Evolutionary conservation across 2,113 vertebrate genomes (phyloP).

Genomic region (Glaucidium brasilianum): DNA sequence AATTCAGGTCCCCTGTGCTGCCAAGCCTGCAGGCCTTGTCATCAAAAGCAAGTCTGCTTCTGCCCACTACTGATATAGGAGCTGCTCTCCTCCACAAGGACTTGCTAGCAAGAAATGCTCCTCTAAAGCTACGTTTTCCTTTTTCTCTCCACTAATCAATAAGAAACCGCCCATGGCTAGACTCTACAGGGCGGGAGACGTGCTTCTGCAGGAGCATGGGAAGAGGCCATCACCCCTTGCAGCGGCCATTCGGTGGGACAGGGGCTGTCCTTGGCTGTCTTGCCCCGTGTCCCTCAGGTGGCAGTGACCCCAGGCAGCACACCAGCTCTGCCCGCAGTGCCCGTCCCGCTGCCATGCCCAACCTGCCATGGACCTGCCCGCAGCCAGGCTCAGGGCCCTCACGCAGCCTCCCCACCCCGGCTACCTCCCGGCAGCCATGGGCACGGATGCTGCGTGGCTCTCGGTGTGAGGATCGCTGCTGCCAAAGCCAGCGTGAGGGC

Average conservation of each 20-base stretch:
- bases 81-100: neutral
- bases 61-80: neutral
- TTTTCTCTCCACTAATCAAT: neutral
- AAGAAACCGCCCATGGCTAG: neutral
- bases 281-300: neutral
- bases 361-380: rapidly evolving
- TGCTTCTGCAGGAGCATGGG: neutral
- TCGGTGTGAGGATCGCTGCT: rapidly evolving
- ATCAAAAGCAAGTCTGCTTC: neutral
- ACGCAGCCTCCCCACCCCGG: too few relatives aligned
- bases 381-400: neutral
- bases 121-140: neutral
- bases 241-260: neutral
- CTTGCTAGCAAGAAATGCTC: neutral
- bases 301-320: too few relatives aligned
- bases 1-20: neutral
- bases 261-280: neutral
- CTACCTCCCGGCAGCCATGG: neutral
- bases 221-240: neutral
- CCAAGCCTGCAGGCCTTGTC: neutral
- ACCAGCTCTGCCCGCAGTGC: neutral
- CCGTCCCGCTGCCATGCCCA: neutral
- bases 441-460: rapidly evolving
- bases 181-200: neutral
- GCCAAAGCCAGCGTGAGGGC: neutral